phyloP scores from a whole-genome alignment of 2,113 vertebrate species.

The Cyprinus carpio region DNA sequence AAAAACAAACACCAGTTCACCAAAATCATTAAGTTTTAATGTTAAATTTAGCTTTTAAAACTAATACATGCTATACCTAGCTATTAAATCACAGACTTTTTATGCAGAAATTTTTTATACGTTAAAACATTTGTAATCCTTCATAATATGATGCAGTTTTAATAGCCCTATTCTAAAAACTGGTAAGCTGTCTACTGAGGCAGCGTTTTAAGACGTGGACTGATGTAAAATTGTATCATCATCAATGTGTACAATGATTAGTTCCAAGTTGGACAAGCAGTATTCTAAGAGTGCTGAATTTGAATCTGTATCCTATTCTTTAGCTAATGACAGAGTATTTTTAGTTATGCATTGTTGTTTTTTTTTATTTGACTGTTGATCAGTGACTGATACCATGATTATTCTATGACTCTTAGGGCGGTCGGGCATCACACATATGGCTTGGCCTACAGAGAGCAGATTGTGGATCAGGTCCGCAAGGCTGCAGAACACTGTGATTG shows the following conservation, averaged over 20 bases:
- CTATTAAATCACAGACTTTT: not conserved
- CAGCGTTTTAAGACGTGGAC: not conserved
- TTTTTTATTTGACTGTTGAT: not conserved
- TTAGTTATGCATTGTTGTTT: not conserved
- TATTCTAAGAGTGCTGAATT: not conserved
- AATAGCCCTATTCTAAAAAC: not conserved
- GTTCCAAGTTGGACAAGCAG: not conserved
- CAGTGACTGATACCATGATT: not conserved
- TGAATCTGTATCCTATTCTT: not conserved
- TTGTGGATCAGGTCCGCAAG: conserved; percentile 87
- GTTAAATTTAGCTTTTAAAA: not conserved
- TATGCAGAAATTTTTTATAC: not conserved
- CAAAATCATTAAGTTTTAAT: not conserved
- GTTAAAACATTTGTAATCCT: not conserved
- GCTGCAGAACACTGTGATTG: conserved; percentile 92
- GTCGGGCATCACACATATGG: conserved; percentile 90
- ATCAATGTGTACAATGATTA: not conserved
- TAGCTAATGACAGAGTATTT: not conserved
- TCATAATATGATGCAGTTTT: not conserved
- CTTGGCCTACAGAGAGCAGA: conserved; percentile 81
- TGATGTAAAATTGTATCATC: not conserved
- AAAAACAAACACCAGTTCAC: not conserved
- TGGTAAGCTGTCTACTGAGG: not conserved
- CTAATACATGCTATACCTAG: not conserved
- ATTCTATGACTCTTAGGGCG: conserved; percentile 77